Conservation (phyloP, 2,113 vertebrate genomes). For the Bambusicola thoracicus region DNA sequence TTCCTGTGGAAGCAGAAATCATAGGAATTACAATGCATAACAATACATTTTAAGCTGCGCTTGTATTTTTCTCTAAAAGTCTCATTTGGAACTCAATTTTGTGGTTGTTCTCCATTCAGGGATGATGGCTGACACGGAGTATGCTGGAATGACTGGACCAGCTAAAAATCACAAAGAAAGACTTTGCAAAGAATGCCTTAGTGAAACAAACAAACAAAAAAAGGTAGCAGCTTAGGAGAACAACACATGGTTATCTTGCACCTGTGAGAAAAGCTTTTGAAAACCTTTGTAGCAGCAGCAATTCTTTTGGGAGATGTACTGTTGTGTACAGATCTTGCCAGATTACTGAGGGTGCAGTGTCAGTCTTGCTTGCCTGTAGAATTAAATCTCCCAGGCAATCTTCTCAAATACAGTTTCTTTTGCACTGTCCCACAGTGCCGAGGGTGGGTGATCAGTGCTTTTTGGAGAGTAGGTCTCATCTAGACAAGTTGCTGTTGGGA, state of each 20-base stretch:
- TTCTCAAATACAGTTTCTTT: neutral
- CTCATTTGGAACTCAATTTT: neutral
- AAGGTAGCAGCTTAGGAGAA: neutral
- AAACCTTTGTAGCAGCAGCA: neutral
- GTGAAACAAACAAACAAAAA: neutral
- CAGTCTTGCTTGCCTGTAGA: neutral
- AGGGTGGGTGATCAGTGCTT: neutral
- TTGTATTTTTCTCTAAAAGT: neutral
- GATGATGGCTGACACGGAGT: neutral
- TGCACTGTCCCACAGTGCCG: neutral
- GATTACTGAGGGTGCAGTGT: neutral
- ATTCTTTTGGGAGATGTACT: neutral
- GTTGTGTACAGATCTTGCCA: neutral
- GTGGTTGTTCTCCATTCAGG: neutral
- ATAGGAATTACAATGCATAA: neutral
- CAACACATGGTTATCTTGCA: neutral
- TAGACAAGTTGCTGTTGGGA: rapidly evolving
- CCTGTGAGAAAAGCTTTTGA: neutral
- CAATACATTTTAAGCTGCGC: neutral
- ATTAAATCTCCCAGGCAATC: neutral
- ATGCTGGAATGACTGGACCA: neutral
- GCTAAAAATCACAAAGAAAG: neutral
- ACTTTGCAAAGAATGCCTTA: neutral
- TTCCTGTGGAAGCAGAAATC: neutral
- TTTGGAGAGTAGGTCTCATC: neutral